A percentile compares a stretch with the other conserved stretches of the same genome.
Conservation (phyloP, 2,888 invertebrate species). For the Listrodromus nycthemerus region DNA sequence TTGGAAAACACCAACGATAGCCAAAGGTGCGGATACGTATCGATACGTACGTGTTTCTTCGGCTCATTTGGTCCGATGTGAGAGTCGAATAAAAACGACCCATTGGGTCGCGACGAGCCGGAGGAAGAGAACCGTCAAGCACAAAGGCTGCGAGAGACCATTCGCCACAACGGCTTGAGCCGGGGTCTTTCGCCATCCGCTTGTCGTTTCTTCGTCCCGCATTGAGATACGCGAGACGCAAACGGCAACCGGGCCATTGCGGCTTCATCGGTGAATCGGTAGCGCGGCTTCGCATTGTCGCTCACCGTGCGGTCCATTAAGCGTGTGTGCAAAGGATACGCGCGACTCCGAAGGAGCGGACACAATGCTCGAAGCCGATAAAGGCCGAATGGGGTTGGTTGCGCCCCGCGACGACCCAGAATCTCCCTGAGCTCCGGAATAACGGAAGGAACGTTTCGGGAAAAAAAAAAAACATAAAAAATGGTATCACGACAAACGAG, state of each 20-base stretch:
- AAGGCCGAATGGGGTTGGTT: slow-evolving; percentile 54
- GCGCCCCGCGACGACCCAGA: slow-evolving; percentile 19
- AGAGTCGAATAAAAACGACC: background rate
- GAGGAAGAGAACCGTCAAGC: background rate
- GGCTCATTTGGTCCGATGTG: background rate
- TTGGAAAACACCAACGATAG: background rate
- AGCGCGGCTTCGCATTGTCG: slow-evolving; percentile 40
- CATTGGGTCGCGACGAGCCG: background rate
- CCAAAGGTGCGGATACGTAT: background rate
- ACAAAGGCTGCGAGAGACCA: slow-evolving; percentile 17
- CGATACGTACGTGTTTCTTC: background rate
- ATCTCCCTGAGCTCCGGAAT: slow-evolving; percentile 21
- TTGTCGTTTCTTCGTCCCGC: slow-evolving; percentile 45
- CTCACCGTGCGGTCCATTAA: slow-evolving; percentile 57
- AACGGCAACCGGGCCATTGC: slow-evolving; percentile 37
- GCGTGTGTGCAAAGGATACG: slow-evolving; percentile 45
- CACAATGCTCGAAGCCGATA: slow-evolving; percentile 65
- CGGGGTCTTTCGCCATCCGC: slow-evolving; percentile 33
- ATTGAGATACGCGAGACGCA: slow-evolving; percentile 33
- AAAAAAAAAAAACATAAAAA: background rate
- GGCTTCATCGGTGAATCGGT: slow-evolving; percentile 46
- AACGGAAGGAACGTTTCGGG: slow-evolving; percentile 33
- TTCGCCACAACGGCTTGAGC: slow-evolving; percentile 39
- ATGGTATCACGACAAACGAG: slow-evolving; percentile 16
- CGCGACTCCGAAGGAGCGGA: slow-evolving; percentile 45